A percentile compares a stretch with the other conserved stretches of the same genome.
Conservation (phyloP, 2,113 vertebrate genomes). For the Telmatochromis sp. region DNA sequence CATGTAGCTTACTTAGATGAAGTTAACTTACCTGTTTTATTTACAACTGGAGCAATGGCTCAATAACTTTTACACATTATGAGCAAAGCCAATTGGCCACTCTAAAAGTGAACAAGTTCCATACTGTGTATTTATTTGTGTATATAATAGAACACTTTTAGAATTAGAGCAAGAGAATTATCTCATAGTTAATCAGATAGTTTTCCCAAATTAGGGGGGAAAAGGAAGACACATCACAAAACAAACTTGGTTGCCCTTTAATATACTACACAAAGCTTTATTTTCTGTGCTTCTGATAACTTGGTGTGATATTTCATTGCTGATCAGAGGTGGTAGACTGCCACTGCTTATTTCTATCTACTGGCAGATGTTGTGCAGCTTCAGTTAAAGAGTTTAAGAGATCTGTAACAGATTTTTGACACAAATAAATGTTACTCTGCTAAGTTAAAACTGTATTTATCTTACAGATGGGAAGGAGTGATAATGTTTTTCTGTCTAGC, state of each 20-base stretch:
- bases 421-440: not conserved
- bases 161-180: not conserved
- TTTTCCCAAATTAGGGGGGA: rapidly evolving
- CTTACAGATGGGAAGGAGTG: not conserved
- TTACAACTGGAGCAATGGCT: not conserved
- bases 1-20: not conserved
- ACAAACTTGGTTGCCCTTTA: not conserved
- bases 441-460: not conserved
- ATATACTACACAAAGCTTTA: not conserved
- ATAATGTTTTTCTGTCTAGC: not conserved
- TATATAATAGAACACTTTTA: not conserved
- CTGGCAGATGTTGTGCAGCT: not conserved
- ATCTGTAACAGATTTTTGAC: not conserved
- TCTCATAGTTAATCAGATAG: not conserved
- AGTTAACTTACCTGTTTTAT: not conserved
- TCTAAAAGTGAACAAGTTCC: not conserved
- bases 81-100: not conserved
- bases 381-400: not conserved
- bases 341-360: not conserved
- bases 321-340: not conserved
- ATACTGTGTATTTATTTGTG: not conserved
- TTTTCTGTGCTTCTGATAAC: not conserved
- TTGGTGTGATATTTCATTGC: not conserved
- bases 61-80: not conserved
- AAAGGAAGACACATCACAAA: not conserved